A percentile compares a stretch with the other conserved stretches of the same genome.
Evolutionary conservation across 2,113 vertebrate species (phyloP).

Genomic region (Jaculus jaculus): DNA sequence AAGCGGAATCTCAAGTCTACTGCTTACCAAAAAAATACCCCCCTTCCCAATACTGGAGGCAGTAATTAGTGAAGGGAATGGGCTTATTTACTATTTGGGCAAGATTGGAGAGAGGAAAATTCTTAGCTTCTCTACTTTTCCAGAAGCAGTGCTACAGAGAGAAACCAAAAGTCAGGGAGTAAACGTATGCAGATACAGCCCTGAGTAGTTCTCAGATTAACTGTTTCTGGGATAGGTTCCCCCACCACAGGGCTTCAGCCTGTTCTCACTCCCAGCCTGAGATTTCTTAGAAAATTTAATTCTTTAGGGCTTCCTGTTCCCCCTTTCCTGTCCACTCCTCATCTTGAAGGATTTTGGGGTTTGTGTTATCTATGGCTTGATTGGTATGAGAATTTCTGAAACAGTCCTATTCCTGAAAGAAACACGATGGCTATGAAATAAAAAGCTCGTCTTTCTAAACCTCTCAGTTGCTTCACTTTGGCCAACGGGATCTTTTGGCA

Average conservation of each 20-base stretch:
- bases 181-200: neutral
- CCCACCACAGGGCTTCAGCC: neutral
- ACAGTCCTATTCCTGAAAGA: neutral
- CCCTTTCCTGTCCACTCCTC: neutral
- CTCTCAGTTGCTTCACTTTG: neutral
- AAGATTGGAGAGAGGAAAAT: neutral
- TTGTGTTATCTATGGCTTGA: neutral
- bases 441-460: neutral
- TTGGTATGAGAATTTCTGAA: neutral
- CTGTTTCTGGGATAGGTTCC: neutral
- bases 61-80: neutral
- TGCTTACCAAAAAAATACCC: neutral
- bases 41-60: neutral
- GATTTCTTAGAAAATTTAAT: neutral
- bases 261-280: neutral
- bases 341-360: neutral
- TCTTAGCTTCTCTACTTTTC: neutral
- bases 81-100: neutral
- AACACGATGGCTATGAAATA: neutral
- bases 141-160: neutral
- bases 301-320: neutral
- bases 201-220: too few species aligned
- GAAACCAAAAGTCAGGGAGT: neutral
- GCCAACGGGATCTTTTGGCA: neutral
- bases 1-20: neutral